Base-by-base conservation (phyloP, 2,797 vertebrate species). In the Falco rusticolus region DNA sequence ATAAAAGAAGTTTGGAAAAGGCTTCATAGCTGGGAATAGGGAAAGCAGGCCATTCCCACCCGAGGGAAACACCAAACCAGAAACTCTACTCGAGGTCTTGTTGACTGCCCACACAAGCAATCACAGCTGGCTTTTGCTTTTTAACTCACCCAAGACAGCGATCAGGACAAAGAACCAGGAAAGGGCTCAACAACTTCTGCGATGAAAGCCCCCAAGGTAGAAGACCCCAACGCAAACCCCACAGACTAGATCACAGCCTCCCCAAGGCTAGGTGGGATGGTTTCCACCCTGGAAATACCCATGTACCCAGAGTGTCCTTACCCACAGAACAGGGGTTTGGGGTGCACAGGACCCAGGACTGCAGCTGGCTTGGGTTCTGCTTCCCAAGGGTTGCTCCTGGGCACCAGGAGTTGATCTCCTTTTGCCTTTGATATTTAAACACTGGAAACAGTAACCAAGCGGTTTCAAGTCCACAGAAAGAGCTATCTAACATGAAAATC, bases 341-440 rank as follows among this genome's bases (percentile, higher is more conserved):
- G 22, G 18, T 0, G 0, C n/a, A 16, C 1, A 1, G 16, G 31
- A 48, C 37, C 28, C 11, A 4, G 41, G 16, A 11, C 2, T 37
- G 26, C 37, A 75, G 10, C 12, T 94, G 6, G 11, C 18, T 66
- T 41, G 41, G 10, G 12, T 47, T 70, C 41, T 68, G 50, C 34
- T 79, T 53, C n/a, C 37, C 22, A 66, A 48, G 20, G 48, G 41
- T 24, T 72, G 33, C 18, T 74, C 16, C 19, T 22, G 10, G 39
- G 20, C 26, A 34, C 31, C 1, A 2, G 11, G 9, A 59, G 31
- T 18, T 4, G 0, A 28, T 43, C 29, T 54, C 20, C 76, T 83
- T 60, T 78, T 78, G 50, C 50, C 24, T 53, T 64, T 11, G 26
- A 5, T 22, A 26, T 31, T 59, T n/a, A 37, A n/a, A 43, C 34